phyloP scores from a whole-genome alignment of 1,140 invertebrate species.

The Limonius californicus region DNA sequence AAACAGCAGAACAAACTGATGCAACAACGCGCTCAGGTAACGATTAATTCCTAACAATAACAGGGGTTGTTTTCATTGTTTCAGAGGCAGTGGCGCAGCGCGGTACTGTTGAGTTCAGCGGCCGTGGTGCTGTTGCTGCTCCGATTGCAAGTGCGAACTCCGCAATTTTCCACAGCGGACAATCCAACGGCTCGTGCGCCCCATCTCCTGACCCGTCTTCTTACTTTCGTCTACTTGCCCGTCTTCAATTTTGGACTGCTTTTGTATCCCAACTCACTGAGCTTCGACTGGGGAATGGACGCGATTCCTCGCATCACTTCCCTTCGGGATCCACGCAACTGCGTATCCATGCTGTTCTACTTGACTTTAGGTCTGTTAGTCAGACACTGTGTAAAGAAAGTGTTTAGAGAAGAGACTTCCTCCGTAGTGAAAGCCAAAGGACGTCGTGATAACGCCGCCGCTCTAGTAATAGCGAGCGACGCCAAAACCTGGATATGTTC shows the following conservation, averaged over 20 bases:
- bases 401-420: slow-evolving; percentile 21
- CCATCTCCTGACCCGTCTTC: slow-evolving; percentile 63
- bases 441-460: slow-evolving; percentile 2
- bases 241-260: slow-evolving; percentile 81
- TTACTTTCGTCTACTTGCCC: slow-evolving; percentile 86
- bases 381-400: slow-evolving; percentile 22
- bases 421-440: slow-evolving; percentile 11
- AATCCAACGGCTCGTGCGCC: slow-evolving; percentile 82
- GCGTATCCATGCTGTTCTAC: slow-evolving; percentile 71
- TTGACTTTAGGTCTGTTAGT: slow-evolving; percentile 43
- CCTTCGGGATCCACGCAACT: slow-evolving; percentile 70
- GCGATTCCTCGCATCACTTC: slow-evolving; percentile 76
- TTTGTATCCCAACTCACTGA: slow-evolving; percentile 74
- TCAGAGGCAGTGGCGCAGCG: slow-evolving; percentile 64
- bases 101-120: slow-evolving; percentile 58
- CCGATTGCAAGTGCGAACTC: slow-evolving; percentile 60
- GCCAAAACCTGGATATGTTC: slow-evolving; percentile 40
- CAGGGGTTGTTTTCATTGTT: slow-evolving; percentile 38
- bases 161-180: slow-evolving; percentile 82
- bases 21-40: slow-evolving; percentile 14
- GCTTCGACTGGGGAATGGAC: slow-evolving; percentile 97
- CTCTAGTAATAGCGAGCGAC: slow-evolving; percentile 4
- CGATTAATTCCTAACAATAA: slow-evolving; percentile 21
- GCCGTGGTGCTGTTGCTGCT: slow-evolving; percentile 55
- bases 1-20: slow-evolving; percentile 1